Conservation (phyloP, 53 echinoderm and acorn worm species). For the Patiria pectinifera region DNA sequence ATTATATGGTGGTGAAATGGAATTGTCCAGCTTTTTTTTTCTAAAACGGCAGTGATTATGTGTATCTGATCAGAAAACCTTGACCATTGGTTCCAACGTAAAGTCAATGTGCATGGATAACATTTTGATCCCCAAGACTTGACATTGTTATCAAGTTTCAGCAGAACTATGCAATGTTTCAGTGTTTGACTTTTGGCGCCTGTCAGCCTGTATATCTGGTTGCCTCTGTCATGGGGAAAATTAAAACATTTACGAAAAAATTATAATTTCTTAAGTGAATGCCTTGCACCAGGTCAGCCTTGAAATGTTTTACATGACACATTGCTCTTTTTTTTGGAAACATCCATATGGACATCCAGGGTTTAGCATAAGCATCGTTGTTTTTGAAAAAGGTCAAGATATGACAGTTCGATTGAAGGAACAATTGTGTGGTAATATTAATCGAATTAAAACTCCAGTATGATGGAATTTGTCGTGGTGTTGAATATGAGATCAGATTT, state of each 20-base stretch:
- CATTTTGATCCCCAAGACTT: background rate
- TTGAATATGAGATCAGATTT: constrained; percentile 4
- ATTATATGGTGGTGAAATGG: background rate
- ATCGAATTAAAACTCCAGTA: background rate
- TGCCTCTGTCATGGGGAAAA: background rate
- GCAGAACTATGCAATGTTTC: constrained; percentile 10
- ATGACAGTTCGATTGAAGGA: background rate
- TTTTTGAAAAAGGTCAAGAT: background rate
- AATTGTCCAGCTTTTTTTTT: background rate
- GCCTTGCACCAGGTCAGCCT: background rate
- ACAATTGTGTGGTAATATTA: background rate
- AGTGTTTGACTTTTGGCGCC: background rate
- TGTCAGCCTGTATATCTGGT: background rate
- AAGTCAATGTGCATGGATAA: background rate
- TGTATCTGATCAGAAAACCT: background rate
- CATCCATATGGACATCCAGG: background rate
- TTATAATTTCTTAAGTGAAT: background rate
- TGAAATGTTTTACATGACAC: background rate
- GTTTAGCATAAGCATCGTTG: constrained; percentile 16
- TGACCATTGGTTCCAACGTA: background rate
- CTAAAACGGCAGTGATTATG: background rate
- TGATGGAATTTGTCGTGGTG: background rate
- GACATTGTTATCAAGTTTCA: background rate
- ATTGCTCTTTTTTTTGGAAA: background rate
- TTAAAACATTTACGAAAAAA: no score